Evolutionary conservation across 2,888 invertebrate species (phyloP).

Genomic region (Athetis lepigone): DNA sequence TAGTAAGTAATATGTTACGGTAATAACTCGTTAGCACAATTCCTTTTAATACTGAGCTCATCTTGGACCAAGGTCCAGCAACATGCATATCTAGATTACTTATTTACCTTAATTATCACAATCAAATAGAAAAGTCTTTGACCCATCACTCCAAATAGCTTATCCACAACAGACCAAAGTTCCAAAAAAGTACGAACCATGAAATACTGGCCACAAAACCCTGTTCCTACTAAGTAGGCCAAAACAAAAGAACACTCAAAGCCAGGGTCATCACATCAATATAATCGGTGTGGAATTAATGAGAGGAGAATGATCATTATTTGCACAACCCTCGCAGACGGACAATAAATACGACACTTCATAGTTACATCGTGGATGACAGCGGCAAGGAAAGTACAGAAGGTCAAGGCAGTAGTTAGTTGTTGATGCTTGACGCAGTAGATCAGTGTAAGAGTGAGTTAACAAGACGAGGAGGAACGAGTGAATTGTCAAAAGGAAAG

Average conservation of each 20-base stretch:
- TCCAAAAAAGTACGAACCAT: neutral
- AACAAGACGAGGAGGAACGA: neutral
- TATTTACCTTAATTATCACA: neutral
- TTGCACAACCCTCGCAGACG: conserved; percentile 13
- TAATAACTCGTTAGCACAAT: too few species aligned
- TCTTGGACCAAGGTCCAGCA: too few species aligned
- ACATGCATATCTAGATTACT: too few species aligned
- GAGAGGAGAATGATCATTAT: conserved; percentile 16
- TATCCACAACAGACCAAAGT: neutral
- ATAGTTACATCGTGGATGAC: neutral
- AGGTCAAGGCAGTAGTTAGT: conserved; percentile 4
- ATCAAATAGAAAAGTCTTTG: neutral
- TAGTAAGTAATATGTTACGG: too few species aligned
- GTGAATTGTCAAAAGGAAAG: neutral
- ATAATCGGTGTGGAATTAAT: conserved; percentile 27
- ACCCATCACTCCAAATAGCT: too few species aligned
- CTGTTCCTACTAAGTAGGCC: neutral
- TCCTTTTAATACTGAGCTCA: too few species aligned
- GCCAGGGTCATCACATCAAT: conserved; percentile 9
- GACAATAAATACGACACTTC: conserved; percentile 7
- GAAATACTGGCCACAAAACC: neutral
- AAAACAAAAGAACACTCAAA: conserved; percentile 2
- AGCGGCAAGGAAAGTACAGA: conserved; percentile 7
- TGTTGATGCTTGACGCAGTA: neutral
- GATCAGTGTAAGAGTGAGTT: too few species aligned